phyloP scores from a whole-genome alignment of 2,113 vertebrate genomes.

The Ellobius talpinus region DNA sequence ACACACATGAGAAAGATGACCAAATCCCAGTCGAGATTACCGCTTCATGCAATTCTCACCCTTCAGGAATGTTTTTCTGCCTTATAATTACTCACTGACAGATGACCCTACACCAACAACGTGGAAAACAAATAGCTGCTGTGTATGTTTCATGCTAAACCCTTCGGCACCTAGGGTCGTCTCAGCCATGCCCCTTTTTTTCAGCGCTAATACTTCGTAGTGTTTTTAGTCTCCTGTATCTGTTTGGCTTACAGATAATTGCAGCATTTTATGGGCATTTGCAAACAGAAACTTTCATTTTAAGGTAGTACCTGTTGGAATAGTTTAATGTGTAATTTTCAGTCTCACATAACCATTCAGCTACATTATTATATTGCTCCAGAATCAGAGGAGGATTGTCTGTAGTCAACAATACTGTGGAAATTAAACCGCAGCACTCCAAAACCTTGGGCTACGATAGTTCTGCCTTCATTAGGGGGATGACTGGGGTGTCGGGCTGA shows the following conservation, averaged over 20 bases:
- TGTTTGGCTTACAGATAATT: slow-evolving; percentile 7
- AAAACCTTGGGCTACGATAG: background rate
- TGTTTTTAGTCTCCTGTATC: background rate
- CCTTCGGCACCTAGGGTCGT: background rate
- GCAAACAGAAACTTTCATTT: slow-evolving; percentile 50
- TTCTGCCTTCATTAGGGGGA: background rate
- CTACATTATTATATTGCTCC: background rate
- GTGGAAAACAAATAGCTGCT: background rate
- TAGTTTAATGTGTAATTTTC: slow-evolving; percentile 25
- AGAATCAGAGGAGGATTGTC: background rate
- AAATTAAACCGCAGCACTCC: background rate
- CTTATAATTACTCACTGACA: slow-evolving; percentile 46
- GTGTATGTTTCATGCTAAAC: background rate
- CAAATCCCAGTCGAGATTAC: slow-evolving; percentile 59
- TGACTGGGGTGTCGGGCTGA: background rate
- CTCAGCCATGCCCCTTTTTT: background rate
- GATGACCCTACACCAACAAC: slow-evolving; percentile 28
- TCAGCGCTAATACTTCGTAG: background rate
- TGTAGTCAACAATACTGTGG: background rate
- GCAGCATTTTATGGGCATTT: background rate
- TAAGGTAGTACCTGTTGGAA: slow-evolving; percentile 35
- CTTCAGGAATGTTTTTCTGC: slow-evolving; percentile 59
- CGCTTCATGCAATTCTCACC: slow-evolving; percentile 15
- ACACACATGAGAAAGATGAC: background rate
- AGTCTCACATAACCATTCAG: background rate